phyloP scores from a whole-genome alignment of 2,888 invertebrate species.

The Aquatica leii region DNA sequence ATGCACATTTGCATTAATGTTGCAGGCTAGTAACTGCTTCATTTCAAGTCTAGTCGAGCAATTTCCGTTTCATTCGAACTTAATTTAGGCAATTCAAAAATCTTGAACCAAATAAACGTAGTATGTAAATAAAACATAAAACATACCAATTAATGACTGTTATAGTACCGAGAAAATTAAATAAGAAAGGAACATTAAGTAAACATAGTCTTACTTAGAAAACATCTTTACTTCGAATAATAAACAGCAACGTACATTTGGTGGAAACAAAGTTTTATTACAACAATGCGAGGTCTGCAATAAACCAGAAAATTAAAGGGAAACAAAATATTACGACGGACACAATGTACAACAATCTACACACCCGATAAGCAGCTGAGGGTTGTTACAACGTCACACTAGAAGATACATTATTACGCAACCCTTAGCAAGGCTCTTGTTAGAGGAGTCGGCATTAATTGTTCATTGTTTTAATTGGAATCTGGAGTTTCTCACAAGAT shows the following conservation, averaged over 20 bases:
- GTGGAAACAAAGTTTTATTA: constrained; percentile 2
- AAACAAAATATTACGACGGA: constrained; percentile 13
- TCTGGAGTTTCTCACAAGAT: constrained; percentile 39
- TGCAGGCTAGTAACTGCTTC: constrained; percentile 36
- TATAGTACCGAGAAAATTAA: not conserved
- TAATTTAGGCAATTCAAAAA: constrained; percentile 36
- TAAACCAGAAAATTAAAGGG: constrained; percentile 9
- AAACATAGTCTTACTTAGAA: not conserved
- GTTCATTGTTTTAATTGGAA: constrained; percentile 45
- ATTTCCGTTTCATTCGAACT: constrained; percentile 39
- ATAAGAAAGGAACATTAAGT: not conserved
- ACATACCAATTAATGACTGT: constrained; percentile 1
- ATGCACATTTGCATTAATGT: constrained; percentile 27
- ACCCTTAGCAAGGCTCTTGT: constrained; percentile 42
- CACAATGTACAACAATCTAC: constrained; percentile 10
- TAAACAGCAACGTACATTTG: not conserved
- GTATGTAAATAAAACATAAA: not conserved
- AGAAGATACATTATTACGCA: constrained; percentile 43
- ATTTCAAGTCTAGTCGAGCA: constrained; percentile 39
- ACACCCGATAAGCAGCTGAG: constrained; percentile 32
- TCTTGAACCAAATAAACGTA: constrained; percentile 5
- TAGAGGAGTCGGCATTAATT: constrained; percentile 40
- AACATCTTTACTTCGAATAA: no score
- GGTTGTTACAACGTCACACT: constrained; percentile 33
- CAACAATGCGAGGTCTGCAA: not conserved